Percentiles rank a stretch among this genome's conserved stretches.
Evolutionary conservation across 2,113 vertebrate species (phyloP).

Genomic region (Equus quagga): DNA sequence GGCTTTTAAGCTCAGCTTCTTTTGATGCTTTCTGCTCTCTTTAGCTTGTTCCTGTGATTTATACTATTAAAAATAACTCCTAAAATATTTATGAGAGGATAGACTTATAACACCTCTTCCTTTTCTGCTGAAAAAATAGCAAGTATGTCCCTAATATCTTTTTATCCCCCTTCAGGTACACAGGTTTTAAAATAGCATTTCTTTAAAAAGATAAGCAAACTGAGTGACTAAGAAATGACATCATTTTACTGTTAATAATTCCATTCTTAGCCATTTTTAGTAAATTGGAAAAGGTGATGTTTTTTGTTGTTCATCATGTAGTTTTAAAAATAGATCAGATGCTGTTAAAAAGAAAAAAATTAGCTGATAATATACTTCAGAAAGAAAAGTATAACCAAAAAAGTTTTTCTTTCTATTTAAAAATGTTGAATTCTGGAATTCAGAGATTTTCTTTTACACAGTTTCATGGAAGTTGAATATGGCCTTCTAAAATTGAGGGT

Average conservation of each 20-base stretch:
- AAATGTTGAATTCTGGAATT: not conserved
- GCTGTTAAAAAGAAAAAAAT: not conserved
- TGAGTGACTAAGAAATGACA: constrained; percentile 20
- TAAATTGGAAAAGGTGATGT: constrained; percentile 27
- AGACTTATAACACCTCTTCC: not conserved
- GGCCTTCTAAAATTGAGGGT: not conserved
- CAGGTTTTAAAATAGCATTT: constrained; percentile 33
- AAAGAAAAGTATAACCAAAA: constrained; percentile 16
- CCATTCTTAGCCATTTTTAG: constrained; percentile 46
- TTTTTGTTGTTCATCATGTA: not conserved
- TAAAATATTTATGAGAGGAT: constrained; percentile 26
- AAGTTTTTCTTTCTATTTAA: not conserved
- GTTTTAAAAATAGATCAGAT: constrained; percentile 62
- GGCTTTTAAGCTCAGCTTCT: constrained; percentile 40
- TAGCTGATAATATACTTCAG: not conserved
- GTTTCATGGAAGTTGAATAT: not conserved
- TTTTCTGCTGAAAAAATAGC: not conserved
- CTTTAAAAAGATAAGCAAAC: constrained; percentile 53
- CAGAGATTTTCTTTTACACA: not conserved
- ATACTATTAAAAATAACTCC: constrained; percentile 33
- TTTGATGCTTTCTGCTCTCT: constrained; percentile 29
- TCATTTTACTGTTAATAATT: constrained; percentile 57
- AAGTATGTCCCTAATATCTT: not conserved
- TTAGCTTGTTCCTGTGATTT: not conserved
- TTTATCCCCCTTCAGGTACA: not conserved